Conservation (phyloP, 2,888 invertebrate species). For the Drosophila mimica region DNA sequence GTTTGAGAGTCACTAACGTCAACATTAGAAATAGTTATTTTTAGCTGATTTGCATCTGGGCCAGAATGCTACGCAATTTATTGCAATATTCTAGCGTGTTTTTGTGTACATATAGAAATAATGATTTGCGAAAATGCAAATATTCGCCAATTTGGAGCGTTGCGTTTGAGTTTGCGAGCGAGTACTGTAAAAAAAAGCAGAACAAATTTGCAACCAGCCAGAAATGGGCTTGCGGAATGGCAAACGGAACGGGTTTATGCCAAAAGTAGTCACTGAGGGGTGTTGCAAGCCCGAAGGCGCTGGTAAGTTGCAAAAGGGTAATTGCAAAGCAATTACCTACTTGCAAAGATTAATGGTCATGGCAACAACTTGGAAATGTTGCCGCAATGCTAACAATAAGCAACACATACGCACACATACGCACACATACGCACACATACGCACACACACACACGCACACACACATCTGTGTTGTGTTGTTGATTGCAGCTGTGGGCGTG, state of each 20-base stretch:
- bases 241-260: conserved; percentile 23
- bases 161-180: conserved; percentile 5
- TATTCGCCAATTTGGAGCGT: background rate
- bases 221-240: conserved; percentile 24
- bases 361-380: conserved; percentile 79
- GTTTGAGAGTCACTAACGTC: too few relatives aligned
- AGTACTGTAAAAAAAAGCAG: conserved; percentile 16
- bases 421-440: conserved; percentile 24
- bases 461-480: conserved; percentile 16
- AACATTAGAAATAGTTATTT: background rate
- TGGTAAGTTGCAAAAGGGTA: conserved; percentile 67
- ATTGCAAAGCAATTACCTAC: conserved; percentile 81
- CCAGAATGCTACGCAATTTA: background rate
- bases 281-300: background rate
- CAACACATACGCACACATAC: conserved; percentile 39
- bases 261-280: background rate
- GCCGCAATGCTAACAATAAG: conserved; percentile 77
- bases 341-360: conserved; percentile 81
- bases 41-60: background rate
- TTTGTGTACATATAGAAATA: background rate
- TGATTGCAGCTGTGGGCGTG: conserved; percentile 26
- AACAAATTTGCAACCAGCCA: conserved; percentile 64
- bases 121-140: background rate
- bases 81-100: background rate
- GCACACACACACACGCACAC: conserved; percentile 7